Conservation (phyloP, 2,888 invertebrate species). For the Dendrolimus houi region DNA sequence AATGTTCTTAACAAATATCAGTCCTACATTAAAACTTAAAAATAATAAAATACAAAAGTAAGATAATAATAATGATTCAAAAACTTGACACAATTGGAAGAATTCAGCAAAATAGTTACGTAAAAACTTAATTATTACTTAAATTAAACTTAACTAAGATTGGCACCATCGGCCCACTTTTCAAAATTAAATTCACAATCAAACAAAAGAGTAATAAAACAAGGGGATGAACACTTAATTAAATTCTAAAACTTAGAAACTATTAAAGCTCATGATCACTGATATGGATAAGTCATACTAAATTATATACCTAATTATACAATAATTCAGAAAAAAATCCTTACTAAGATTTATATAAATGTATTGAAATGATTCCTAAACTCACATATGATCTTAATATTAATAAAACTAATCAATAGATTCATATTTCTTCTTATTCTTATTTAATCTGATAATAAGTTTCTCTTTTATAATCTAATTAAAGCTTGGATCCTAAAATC, state of each 20-base stretch:
- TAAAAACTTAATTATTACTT: constrained; percentile 18
- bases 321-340: no score
- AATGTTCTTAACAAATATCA: constrained; percentile 56
- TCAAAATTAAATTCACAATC: constrained; percentile 15
- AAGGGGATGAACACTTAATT: constrained; percentile 11
- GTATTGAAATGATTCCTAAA: no score
- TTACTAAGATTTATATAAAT: no score
- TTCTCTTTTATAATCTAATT: constrained; percentile 35
- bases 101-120: constrained; percentile 35
- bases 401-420: no score
- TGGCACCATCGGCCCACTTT: constrained; percentile 67
- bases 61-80: constrained; percentile 16
- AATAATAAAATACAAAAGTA: constrained; percentile 7
- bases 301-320: not conserved
- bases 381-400: no score
- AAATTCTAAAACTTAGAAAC: constrained; percentile 21
- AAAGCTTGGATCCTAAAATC: constrained; percentile 50
- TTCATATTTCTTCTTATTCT: no score
- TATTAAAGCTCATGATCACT: constrained; percentile 49
- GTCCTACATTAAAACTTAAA: constrained; percentile 35
- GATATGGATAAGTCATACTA: constrained; percentile 22
- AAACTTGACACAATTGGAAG: constrained; percentile 45
- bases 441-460: no score
- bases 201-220: constrained; percentile 15
- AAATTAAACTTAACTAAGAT: constrained; percentile 33